Evolutionary conservation across 2,888 invertebrate species (phyloP), one percentile per base, ranked within the genome.

Genomic region (Drosophila anomalata): DNA sequence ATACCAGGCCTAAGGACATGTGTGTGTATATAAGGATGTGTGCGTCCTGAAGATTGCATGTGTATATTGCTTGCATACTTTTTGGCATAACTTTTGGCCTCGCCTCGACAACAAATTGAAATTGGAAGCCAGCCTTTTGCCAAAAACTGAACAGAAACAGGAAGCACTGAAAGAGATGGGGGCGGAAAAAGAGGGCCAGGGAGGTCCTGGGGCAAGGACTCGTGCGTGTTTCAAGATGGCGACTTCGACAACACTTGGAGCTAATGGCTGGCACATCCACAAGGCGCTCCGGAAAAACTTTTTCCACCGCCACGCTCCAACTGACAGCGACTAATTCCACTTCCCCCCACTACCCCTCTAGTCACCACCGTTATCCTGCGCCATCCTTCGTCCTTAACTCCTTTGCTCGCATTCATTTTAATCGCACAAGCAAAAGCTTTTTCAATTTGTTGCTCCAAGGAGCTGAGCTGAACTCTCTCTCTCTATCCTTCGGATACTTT

Each of bases 181-280:
- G 22, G 22, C 3, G 22, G 14, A 0, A 14, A 1, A 14, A 14
- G 14, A 14, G 22, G 22, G 33, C 0, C 7, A 7, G 9, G 42
- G 0, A 7, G 31, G 33, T 14, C 11, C 3, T 2, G 7, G 11
- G 11, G 24, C 54, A 36, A 26, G 12, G 52, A 44, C 59, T 67
- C 74, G 79, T 80, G 79, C 70, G 86, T 82, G 79, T 61, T 68
- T 62, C 83, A 80, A 85, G 77, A 85, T 79, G 86, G 77, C 79
- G 83, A 85, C 83, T 82, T 79, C 77, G 77, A 82, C 80, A 80
- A 79, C 86, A 80, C 75, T 80, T 79, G 83, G 55, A 77, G 73
- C 79, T 80, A 85, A 80, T 85, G 86, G 82, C 80, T 47, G 52
- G n/a, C 46, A 36, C 42, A 52, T 39, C 55, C 48, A 44, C 48